These are phyloP conservation scores for Diacarnus erythraeanus DNA, from an alignment of 37 sponge, comb jelly and placozoan genomes.

Conservation along the genomic window DNA sequence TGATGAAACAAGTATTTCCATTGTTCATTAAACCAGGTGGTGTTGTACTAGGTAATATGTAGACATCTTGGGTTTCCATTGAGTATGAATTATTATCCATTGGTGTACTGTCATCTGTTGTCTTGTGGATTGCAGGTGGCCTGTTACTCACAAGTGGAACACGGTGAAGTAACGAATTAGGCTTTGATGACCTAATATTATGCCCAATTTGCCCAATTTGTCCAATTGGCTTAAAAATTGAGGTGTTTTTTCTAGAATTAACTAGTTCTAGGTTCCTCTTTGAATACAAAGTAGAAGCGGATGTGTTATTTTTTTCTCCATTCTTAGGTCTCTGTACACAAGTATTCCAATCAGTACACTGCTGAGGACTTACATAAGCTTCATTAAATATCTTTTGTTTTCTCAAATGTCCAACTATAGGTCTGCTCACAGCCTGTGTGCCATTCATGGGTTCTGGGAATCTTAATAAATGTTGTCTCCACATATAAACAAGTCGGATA, in stretches of 20 bases:
- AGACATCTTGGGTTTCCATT: background rate
- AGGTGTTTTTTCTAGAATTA: background rate
- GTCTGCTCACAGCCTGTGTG: background rate
- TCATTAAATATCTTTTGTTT: background rate
- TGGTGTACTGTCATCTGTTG: background rate
- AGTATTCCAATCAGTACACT: background rate
- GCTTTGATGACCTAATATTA: background rate
- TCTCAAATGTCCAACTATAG: background rate
- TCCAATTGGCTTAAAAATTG: background rate
- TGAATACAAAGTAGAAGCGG: background rate
- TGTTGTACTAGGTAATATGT: background rate
- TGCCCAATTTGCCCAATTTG: background rate
- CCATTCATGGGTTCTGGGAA: background rate
- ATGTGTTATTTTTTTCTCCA: no score
- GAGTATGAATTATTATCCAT: background rate
- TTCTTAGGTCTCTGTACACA: background rate
- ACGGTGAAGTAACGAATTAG: background rate
- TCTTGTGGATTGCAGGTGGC: background rate
- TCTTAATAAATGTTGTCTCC: background rate
- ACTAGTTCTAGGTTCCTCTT: background rate
- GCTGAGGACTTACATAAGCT: background rate
- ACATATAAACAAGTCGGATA: background rate
- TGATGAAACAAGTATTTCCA: constrained; percentile 56
- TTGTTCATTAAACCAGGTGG: constrained; percentile 51
- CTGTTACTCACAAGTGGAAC: background rate